Evolutionary conservation across 2,888 invertebrate genomes (phyloP).

Genomic region (Cerceris ruficornis): DNA sequence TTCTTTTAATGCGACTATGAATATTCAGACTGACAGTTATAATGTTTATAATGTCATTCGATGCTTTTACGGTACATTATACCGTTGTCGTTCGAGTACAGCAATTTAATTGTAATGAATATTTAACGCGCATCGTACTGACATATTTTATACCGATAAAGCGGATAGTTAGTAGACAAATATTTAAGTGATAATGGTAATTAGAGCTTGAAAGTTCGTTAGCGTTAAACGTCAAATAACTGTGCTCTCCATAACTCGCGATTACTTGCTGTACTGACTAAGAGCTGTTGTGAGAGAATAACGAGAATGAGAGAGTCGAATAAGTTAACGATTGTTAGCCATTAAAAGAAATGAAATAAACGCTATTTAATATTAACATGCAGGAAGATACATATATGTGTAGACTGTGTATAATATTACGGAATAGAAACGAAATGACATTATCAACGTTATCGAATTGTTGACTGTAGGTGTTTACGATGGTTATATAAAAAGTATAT

Average conservation of each 20-base stretch:
- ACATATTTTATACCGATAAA: slow-evolving; percentile 24
- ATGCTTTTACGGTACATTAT: slow-evolving; percentile 10
- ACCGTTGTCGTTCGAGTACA: slow-evolving; percentile 15
- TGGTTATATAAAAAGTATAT: slow-evolving; percentile 46
- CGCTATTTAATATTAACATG: slow-evolving; percentile 50
- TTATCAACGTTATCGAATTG: slow-evolving; percentile 68
- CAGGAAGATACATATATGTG: slow-evolving; percentile 63
- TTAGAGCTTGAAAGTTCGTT: slow-evolving; percentile 13
- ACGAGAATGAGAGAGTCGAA: slow-evolving; percentile 11
- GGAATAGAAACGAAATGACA: slow-evolving; percentile 57
- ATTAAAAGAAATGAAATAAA: slow-evolving; percentile 31
- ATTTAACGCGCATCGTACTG: slow-evolving; percentile 17
- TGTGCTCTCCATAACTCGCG: slow-evolving; percentile 6
- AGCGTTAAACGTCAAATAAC: background rate
- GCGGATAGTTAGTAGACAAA: slow-evolving; percentile 8
- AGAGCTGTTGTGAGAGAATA: slow-evolving; percentile 2
- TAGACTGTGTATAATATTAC: slow-evolving; percentile 69
- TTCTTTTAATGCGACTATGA: slow-evolving; percentile 24
- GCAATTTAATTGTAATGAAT: slow-evolving; percentile 26
- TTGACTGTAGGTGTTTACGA: slow-evolving; percentile 69
- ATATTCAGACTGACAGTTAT: slow-evolving; percentile 11
- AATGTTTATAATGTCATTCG: slow-evolving; percentile 13
- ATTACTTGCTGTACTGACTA: slow-evolving; percentile 9
- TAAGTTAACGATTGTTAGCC: slow-evolving; percentile 38
- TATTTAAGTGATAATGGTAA: slow-evolving; percentile 10